Base-by-base conservation (phyloP, 2,888 invertebrate genomes). In the Dinocampus coccinellae region DNA sequence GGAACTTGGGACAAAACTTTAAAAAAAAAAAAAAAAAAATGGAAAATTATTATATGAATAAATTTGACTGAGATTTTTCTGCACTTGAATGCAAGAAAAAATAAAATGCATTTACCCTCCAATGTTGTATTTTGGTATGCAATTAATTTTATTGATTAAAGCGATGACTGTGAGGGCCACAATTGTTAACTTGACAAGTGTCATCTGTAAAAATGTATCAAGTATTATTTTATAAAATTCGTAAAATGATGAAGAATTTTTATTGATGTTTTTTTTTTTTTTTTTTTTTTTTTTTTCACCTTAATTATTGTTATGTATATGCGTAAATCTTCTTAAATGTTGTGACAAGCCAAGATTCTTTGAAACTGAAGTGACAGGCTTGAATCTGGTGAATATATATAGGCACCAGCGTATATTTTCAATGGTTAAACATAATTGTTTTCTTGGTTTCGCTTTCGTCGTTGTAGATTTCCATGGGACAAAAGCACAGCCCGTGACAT, bases 1-100 rank as follows among this genome's bases (percentile, higher is more conserved):
- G 2, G 85, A 83, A 76, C 89, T 89, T 6, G 90, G 90, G 60
- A 89, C 83, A 69, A 90, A 90, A 33, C 88, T 88, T 26, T 16
- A 20, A 16, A 7, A 10, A 66, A 13, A n/a, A n/a, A n/a, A n/a
- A n/a, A n/a, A n/a, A n/a, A n/a, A n/a, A n/a, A n/a, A n/a, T n/a
- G n/a, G n/a, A n/a, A n/a, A n/a, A n/a, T n/a, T n/a, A 3, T 55
- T 1, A 10, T 42, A 20, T 39, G n/a, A 52, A 63, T 29, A 47
- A 10, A 53, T 16, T 36, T 4, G 26, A 57, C 20, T 20, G 53
- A 33, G 29, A 53, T 47, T 29, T 22, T 55, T 20, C 39, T n/a
- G 11, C 7, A 0, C 7, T n/a, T 20, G 2, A 3, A 29, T 58
- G 39, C 4, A 52, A 20, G 11, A 13, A 47, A 53, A 26, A 63